Evolutionary conservation across 2,113 vertebrate genomes (phyloP).

Genomic region (human (Homo sapiens)): DNA sequence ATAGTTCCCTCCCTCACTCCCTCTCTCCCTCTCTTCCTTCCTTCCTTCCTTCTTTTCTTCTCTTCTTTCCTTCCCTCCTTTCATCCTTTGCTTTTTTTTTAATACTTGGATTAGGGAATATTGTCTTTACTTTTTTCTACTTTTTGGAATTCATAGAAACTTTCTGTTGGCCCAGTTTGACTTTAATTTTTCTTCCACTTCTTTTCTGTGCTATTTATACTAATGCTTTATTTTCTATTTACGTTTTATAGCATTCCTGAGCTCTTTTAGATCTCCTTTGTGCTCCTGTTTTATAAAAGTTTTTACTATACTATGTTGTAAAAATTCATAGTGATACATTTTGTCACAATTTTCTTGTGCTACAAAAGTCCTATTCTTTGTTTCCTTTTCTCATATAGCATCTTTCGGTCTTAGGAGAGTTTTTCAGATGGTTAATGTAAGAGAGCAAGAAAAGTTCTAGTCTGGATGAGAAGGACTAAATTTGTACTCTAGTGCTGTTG

Average conservation of each 20-base stretch:
- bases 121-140: background rate
- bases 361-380: background rate
- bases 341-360: background rate
- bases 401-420: background rate
- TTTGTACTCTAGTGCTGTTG: background rate
- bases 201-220: background rate
- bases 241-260: background rate
- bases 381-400: background rate
- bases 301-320: background rate
- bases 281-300: background rate
- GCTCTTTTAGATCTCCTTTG: background rate
- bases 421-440: background rate
- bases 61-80: background rate
- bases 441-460: background rate
- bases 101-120: background rate
- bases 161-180: background rate
- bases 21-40: too few relatives aligned
- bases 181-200: background rate
- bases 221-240: background rate
- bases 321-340: background rate
- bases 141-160: background rate
- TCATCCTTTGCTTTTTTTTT: background rate
- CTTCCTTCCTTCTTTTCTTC: fast-evolving
- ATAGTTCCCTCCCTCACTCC: background rate
- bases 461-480: background rate